Evolutionary conservation across 2,797 vertebrate genomes (phyloP), one percentile per base, ranked within the genome.

Genomic region (Threskiornis aethiopicus): DNA sequence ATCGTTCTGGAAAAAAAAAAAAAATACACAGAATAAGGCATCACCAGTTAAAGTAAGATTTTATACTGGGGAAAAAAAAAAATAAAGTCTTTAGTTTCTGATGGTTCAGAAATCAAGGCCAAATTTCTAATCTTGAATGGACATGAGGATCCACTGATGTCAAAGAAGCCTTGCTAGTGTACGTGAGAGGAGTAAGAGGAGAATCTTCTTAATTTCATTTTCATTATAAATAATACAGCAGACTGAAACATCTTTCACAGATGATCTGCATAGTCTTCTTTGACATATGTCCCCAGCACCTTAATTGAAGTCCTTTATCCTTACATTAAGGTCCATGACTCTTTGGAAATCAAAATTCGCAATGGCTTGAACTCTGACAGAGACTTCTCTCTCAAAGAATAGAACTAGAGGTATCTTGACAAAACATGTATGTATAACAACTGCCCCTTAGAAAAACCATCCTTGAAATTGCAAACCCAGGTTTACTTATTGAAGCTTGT

Each of bases 1-100:
- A 99, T 62, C 99, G 98, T 89, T 99, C 99, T 99, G 98, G 57
- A 94, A 93, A 97, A 96, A 41, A 51, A 41, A 79, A 69, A 14
- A 52, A 46, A 46, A 20, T 29, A 76, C 46, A 91, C 13, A 93
- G 77, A 93, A 55, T 54, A 71, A 47, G 55, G 55, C 49, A 87
- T 39, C 21, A 24, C 11, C 29, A 84, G 47, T 84, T 42, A 80
- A 87, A 89, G 44, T 4, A 83, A 84, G 42, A 54, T n/a, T 61
- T 55, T 77, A 55, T 19, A 37, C 9, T 18, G 25, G 11, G 41
- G 1, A 0, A 5, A 51, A 58, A 71, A 66, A 71, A 25, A 42
- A 79, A 7, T 8, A 25, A 82, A 41, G 17, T 37, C 4, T 42
- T 81, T 67, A 65, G 20, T 57, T 83, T 75, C 21, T 46, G 16